phyloP scores from a whole-genome alignment of 2,888 invertebrate genomes.

The Protula sp. region DNA sequence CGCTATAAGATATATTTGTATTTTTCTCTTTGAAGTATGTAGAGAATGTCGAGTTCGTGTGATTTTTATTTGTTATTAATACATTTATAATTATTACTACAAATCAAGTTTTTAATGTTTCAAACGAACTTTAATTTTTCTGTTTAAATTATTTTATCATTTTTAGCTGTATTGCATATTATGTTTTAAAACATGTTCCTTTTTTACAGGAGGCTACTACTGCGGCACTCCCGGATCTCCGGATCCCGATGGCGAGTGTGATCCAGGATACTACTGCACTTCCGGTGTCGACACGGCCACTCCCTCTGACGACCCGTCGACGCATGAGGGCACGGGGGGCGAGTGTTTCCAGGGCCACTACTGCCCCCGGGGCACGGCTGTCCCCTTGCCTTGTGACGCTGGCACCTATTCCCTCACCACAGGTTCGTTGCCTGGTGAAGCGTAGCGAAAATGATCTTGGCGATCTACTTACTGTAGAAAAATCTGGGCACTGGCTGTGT shows the following conservation, averaged over 20 bases:
- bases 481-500: no score
- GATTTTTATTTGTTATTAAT: background rate
- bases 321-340: conserved; percentile 34
- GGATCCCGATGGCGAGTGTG: conserved; percentile 36
- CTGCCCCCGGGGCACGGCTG: conserved; percentile 39
- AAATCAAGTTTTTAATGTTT: no score
- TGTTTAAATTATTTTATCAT: no score
- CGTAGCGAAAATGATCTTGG: no score
- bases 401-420: conserved; percentile 36
- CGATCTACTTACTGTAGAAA: no score
- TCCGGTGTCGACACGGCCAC: conserved; percentile 37
- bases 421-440: no score
- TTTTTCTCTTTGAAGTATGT: background rate
- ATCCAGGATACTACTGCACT: conserved; percentile 45
- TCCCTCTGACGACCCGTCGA: conserved; percentile 22
- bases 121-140: no score
- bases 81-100: background rate
- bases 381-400: conserved; percentile 33
- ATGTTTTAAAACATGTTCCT: no score
- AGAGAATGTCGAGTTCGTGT: no score
- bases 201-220: conserved; percentile 39
- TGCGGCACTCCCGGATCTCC: conserved; percentile 40
- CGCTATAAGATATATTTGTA: background rate
- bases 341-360: conserved; percentile 40
- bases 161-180: no score